Evolutionary conservation across 2,888 invertebrate species (phyloP), one percentile per base, ranked within the genome.

Genomic region (Nysson spinosus): DNA sequence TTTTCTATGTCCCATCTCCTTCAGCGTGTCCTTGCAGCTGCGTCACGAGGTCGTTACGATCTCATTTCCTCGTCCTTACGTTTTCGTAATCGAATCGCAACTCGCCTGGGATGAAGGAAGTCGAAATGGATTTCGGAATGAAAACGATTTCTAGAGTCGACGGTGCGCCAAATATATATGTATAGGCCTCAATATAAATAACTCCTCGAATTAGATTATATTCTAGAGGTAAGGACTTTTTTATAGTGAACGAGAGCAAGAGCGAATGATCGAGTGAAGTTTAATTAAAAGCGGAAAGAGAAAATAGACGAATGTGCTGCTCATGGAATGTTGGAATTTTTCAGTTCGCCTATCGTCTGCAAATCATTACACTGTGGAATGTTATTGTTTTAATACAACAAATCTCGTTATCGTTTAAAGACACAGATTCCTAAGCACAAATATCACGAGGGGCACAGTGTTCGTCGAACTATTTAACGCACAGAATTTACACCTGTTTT

Each of bases 151-250:
- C 5, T 17, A 42, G 50, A 34, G 52, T 60, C 34, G 44, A 52
- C 55, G 57, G 57, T 58, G 47, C 57, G 71, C 67, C 67, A 60
- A 67, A 63, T 56, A 46, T 66, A 52, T 42, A 69, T 56, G 50
- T 66, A 52, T 42, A 69, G 72, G 72, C 72, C 72, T 72, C 58
- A 72, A 62, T 43, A 20, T 46, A 28, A n/a, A 43, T 43, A 51
- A 62, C 55, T 62, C 56, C 44, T 56, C 32, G 54, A 55, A 44
- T 42, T 65, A 69, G 30, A 37, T 16, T 49, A 69, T n/a, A 58
- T 51, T 39, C 9, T 72, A 51, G 42, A 19, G 20, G 52, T 72
- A 65, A 72, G 58, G 49, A 28, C 58, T 32, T 54, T 72, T 72
- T 72, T 69, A 62, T 62, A 30, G 42, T 9, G 16, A 17, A 4